These are phyloP conservation scores for Rhodeus uyekii DNA, from an alignment of 2,797 vertebrate species.

Conservation along the genomic window DNA sequence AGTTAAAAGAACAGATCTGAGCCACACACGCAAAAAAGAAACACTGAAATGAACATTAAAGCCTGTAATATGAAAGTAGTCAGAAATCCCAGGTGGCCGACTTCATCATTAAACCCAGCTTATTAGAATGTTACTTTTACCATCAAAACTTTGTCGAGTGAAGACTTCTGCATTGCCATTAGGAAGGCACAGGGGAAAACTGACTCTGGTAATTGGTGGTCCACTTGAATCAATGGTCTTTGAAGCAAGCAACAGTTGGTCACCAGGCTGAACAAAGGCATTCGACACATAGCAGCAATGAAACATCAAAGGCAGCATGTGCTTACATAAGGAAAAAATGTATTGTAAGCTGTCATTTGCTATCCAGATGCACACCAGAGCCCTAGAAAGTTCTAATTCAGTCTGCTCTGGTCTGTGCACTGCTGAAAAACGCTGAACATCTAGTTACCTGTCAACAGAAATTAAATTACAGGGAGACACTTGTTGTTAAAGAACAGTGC, in stretches of 20 bases:
- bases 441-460: slow-evolving; percentile 19
- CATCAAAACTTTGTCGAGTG: slow-evolving; percentile 4
- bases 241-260: slow-evolving; percentile 43
- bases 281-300: slow-evolving; percentile 5
- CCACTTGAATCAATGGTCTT: slow-evolving; percentile 44
- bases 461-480: slow-evolving; percentile 21
- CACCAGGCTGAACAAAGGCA: slow-evolving; percentile 32
- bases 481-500: neutral
- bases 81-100: slow-evolving; percentile 7
- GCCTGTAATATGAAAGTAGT: slow-evolving; percentile 23
- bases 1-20: neutral
- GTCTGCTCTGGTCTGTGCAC: slow-evolving; percentile 3
- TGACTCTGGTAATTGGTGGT: slow-evolving; percentile 39
- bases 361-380: slow-evolving; percentile 36
- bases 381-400: neutral
- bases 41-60: slow-evolving; percentile 13
- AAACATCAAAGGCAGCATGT: slow-evolving; percentile 48
- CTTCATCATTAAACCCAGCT: slow-evolving; percentile 42
- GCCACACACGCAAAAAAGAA: neutral
- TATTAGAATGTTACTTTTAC: slow-evolving; percentile 35
- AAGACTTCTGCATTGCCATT: slow-evolving; percentile 11
- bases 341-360: slow-evolving; percentile 40
- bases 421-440: slow-evolving; percentile 31
- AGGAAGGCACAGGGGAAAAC: slow-evolving; percentile 31
- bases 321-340: slow-evolving; percentile 29